Evolutionary conservation across 2,888 invertebrate species (phyloP).

Genomic region (Drosophila testacea): DNA sequence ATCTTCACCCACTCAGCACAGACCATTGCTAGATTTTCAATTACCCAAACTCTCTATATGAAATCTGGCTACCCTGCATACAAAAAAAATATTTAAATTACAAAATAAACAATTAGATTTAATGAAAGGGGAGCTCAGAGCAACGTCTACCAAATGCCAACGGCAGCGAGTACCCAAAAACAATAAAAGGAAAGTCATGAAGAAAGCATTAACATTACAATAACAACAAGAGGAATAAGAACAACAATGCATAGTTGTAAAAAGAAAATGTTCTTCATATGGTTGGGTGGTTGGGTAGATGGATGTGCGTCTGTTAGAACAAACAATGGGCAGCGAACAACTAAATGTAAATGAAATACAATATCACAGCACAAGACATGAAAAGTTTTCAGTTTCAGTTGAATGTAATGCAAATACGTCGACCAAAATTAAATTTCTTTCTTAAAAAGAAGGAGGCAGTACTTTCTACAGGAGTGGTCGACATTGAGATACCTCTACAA

Average conservation of each 20-base stretch:
- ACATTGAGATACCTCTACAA: not conserved
- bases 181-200: constrained; percentile 68
- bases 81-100: constrained; percentile 76
- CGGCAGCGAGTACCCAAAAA: constrained; percentile 50
- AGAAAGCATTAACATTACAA: constrained; percentile 64
- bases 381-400: constrained; percentile 70
- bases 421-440: constrained; percentile 60
- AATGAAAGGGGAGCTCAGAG: constrained; percentile 49
- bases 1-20: constrained; percentile 13
- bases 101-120: constrained; percentile 79
- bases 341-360: constrained; percentile 62
- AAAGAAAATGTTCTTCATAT: constrained; percentile 59
- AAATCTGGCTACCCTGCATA: constrained; percentile 30
- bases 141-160: constrained; percentile 59
- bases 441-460: not conserved
- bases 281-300: constrained; percentile 20
- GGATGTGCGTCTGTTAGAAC: constrained; percentile 23
- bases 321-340: constrained; percentile 50
- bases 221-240: constrained; percentile 21
- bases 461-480: not conserved
- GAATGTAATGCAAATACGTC: constrained; percentile 43
- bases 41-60: constrained; percentile 59
- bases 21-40: constrained; percentile 58
- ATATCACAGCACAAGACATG: constrained; percentile 53
- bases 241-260: constrained; percentile 60